phyloP scores from a whole-genome alignment of 2,797 vertebrate species.

The Myotis planiceps region DNA sequence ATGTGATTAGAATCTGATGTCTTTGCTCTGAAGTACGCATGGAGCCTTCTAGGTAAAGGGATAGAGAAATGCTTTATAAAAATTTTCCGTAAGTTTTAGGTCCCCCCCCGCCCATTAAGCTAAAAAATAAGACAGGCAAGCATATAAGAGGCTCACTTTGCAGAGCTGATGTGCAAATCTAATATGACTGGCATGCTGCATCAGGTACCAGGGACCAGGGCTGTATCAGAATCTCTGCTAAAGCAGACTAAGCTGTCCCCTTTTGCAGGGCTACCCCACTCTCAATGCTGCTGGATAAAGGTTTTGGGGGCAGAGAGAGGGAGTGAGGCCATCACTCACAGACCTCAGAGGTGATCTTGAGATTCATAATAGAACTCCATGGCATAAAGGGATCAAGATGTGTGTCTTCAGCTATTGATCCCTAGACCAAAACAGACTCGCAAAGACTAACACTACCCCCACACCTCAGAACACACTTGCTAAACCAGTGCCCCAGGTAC shows the following conservation, averaged over 20 bases:
- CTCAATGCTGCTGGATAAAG: neutral
- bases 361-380: fast-evolving
- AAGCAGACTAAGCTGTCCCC: neutral
- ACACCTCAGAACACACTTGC: fast-evolving
- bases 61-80: neutral
- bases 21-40: neutral
- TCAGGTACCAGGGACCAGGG: no score
- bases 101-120: neutral
- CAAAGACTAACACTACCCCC: fast-evolving
- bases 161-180: neutral
- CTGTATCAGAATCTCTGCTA: neutral
- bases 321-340: neutral
- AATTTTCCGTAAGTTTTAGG: neutral
- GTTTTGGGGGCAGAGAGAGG: neutral
- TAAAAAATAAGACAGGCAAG: neutral
- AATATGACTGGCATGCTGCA: fast-evolving
- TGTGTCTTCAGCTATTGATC: fast-evolving
- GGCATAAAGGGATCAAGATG: neutral
- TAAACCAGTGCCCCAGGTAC: neutral
- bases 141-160: neutral
- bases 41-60: neutral
- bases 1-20: neutral
- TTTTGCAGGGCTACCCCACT: neutral
- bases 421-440: neutral
- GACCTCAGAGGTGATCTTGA: neutral